Evolutionary conservation across 2,113 vertebrate species (phyloP).

Genomic region (Phalacrocorax pelagicus): DNA sequence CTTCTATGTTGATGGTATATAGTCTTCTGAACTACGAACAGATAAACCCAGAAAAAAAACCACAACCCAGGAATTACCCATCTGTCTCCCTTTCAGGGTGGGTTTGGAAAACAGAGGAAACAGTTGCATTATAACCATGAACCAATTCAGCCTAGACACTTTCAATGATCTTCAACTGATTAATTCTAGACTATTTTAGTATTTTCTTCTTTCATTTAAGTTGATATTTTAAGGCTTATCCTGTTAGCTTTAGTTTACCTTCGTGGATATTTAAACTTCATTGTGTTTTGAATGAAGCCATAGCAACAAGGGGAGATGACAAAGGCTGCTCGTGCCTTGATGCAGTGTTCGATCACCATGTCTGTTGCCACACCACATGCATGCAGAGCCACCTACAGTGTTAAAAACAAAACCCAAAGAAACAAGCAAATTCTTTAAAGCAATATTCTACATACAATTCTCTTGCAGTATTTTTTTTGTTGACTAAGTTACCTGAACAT

Average conservation of each 20-base stretch:
- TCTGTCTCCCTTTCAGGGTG: neutral
- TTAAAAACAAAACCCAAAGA: neutral
- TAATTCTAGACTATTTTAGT: neutral
- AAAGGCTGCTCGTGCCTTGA: constrained; percentile 84
- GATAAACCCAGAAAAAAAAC: neutral
- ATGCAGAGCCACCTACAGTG: constrained; percentile 89
- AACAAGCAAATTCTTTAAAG: neutral
- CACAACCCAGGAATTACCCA: neutral
- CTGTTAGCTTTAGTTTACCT: constrained; percentile 76
- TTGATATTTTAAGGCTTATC: neutral
- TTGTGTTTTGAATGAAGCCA: constrained; percentile 94
- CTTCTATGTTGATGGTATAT: neutral
- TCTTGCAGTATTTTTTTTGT: neutral
- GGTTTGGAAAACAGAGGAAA: neutral
- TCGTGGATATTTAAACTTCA: constrained; percentile 90
- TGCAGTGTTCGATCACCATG: constrained; percentile 93
- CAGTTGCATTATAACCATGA: neutral
- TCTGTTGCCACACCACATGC: constrained; percentile 97
- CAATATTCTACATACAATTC: neutral
- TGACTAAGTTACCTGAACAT: neutral
- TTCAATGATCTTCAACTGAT: neutral
- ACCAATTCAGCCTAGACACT: neutral
- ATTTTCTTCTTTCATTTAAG: neutral
- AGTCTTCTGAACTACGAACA: neutral
- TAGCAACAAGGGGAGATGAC: constrained; percentile 96